These are phyloP conservation scores for Egretta garzetta DNA, from an alignment of 2,113 vertebrate genomes.

Conservation along the genomic window DNA sequence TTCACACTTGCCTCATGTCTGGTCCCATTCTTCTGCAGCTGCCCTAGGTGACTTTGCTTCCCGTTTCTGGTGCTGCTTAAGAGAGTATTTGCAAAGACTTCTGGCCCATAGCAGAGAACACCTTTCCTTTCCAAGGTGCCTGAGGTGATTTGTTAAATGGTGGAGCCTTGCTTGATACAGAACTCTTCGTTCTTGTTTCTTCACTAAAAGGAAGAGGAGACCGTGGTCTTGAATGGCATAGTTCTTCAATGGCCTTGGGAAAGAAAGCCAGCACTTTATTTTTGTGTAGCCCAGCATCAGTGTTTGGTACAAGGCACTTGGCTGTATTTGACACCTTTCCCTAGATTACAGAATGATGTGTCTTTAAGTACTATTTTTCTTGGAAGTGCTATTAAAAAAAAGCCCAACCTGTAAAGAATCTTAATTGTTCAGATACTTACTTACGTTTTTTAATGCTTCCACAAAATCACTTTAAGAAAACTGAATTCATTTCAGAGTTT, in stretches of 20 bases:
- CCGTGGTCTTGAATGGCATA: background rate
- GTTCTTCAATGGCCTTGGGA: background rate
- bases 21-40: background rate
- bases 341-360: rapidly evolving
- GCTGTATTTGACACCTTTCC: background rate
- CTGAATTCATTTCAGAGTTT: background rate
- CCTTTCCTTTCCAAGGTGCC: background rate
- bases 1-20: rapidly evolving
- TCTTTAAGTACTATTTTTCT: background rate
- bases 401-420: background rate
- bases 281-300: background rate
- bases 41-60: background rate
- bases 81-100: background rate
- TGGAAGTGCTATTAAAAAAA: background rate
- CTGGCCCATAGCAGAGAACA: rapidly evolving
- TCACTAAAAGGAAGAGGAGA: background rate
- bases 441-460: background rate
- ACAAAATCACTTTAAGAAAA: background rate
- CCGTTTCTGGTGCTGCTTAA: background rate
- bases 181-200: background rate
- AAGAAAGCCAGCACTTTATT: background rate
- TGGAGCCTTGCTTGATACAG: background rate
- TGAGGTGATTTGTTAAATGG: background rate
- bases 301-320: background rate
- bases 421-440: background rate